phyloP scores from a whole-genome alignment of 2,888 invertebrate genomes.

The Timandra comae region DNA sequence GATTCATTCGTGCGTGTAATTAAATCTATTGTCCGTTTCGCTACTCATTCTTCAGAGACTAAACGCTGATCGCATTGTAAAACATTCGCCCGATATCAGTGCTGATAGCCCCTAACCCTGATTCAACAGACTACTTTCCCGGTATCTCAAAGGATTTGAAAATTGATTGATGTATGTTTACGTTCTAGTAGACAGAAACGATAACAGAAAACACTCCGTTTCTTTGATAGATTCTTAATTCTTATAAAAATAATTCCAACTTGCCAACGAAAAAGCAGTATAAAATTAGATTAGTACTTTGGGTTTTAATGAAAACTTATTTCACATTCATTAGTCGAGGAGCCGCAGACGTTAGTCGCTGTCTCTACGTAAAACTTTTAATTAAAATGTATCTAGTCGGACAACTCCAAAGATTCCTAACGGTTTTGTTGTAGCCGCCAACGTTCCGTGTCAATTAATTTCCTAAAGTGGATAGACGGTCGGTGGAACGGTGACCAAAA shows the following conservation, averaged over 20 bases:
- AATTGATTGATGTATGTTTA: slow-evolving; percentile 42
- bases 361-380: slow-evolving; percentile 62
- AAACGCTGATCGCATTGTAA: slow-evolving; percentile 50
- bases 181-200: too few relatives aligned
- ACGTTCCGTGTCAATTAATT: slow-evolving; percentile 66
- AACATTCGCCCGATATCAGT: slow-evolving; percentile 46
- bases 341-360: slow-evolving; percentile 47
- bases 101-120: too few relatives aligned
- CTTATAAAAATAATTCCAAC: too few relatives aligned
- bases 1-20: slow-evolving; percentile 77
- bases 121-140: slow-evolving; percentile 47
- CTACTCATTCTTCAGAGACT: slow-evolving; percentile 40
- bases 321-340: slow-evolving; percentile 41
- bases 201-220: too few relatives aligned
- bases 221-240: too few relatives aligned
- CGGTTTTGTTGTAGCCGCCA: slow-evolving; percentile 52
- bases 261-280: too few relatives aligned
- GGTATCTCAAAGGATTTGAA: slow-evolving; percentile 40
- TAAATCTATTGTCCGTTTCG: slow-evolving; percentile 71
- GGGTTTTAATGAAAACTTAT: slow-evolving; percentile 39
- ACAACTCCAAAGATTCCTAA: slow-evolving; percentile 50
- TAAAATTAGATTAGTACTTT: slow-evolving; percentile 28
- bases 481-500: slow-evolving; percentile 48
- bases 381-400: slow-evolving; percentile 65
- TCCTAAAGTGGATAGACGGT: slow-evolving; percentile 60